phyloP scores from a whole-genome alignment of 2,888 invertebrate genomes.

The Panzeria rudis region DNA sequence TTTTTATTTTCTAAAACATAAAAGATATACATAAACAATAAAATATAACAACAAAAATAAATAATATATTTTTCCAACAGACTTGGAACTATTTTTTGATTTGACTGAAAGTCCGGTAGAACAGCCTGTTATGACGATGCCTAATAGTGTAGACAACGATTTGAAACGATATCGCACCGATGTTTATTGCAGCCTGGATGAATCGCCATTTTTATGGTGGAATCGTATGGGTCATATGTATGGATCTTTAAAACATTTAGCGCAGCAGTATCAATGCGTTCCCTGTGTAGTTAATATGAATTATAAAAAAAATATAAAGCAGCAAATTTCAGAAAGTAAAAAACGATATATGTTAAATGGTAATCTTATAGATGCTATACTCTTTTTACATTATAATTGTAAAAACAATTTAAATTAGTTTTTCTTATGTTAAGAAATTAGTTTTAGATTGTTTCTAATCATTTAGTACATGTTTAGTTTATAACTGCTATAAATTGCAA shows the following conservation, averaged over 20 bases:
- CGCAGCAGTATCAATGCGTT: slow-evolving; percentile 80
- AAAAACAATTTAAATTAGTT: slow-evolving; percentile 4
- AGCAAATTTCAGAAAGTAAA: slow-evolving; percentile 80
- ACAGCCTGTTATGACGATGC: slow-evolving; percentile 69
- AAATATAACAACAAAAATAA: not conserved
- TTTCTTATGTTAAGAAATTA: slow-evolving; percentile 45
- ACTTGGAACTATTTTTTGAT: slow-evolving; percentile 81
- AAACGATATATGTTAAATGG: slow-evolving; percentile 81
- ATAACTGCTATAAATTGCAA: not conserved
- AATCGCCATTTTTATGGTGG: slow-evolving; percentile 83
- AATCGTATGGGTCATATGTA: slow-evolving; percentile 80
- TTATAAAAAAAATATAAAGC: slow-evolving; percentile 78
- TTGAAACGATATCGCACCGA: slow-evolving; percentile 80
- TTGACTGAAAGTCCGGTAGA: slow-evolving; percentile 75
- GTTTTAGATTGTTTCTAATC: slow-evolving; percentile 8
- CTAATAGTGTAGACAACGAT: slow-evolving; percentile 79
- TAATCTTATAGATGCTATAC: slow-evolving; percentile 79
- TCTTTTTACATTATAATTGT: slow-evolving; percentile 78
- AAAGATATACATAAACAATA: too few species aligned
- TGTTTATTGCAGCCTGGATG: slow-evolving; percentile 80
- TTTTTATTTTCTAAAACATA: not conserved
- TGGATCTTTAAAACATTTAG: slow-evolving; percentile 78
- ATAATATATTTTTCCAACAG: slow-evolving; percentile 70
- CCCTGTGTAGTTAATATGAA: slow-evolving; percentile 81
- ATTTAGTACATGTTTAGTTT: slow-evolving; percentile 9